Percentiles rank a stretch among this genome's conserved stretches.
These are phyloP conservation scores for Drosophila limbata DNA, from an alignment of 2,888 invertebrate genomes.

Conservation along the genomic window DNA sequence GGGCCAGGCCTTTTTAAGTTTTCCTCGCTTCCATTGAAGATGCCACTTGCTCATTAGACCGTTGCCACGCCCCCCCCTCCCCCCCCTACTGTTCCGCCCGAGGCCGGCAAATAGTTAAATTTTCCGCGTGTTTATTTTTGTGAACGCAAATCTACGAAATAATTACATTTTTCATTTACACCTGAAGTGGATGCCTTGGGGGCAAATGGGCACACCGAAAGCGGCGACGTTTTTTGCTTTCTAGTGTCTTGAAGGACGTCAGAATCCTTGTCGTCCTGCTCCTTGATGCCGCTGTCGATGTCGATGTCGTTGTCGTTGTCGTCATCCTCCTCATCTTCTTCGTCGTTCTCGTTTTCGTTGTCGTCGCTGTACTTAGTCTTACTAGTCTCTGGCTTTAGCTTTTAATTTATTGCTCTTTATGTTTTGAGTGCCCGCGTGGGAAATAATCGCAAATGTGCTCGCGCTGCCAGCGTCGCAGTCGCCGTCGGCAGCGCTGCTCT, in stretches of 20 bases:
- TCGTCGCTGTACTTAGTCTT: slow-evolving; percentile 48
- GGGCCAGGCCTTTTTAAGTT: slow-evolving; percentile 74
- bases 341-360: slow-evolving; percentile 23
- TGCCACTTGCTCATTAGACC: slow-evolving; percentile 56
- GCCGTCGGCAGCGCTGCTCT: slow-evolving; percentile 28
- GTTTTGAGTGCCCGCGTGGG: slow-evolving; percentile 82
- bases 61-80: neutral
- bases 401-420: slow-evolving; percentile 83
- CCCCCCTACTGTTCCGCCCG: slow-evolving; percentile 5
- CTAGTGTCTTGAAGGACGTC: slow-evolving; percentile 57
- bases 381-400: slow-evolving; percentile 65
- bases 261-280: slow-evolving; percentile 39
- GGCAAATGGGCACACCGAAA: slow-evolving; percentile 11
- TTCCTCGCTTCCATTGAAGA: slow-evolving; percentile 17
- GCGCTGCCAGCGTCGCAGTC: slow-evolving; percentile 21
- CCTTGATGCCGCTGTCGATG: slow-evolving; percentile 13
- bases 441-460: slow-evolving; percentile 80
- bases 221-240: slow-evolving; percentile 57
- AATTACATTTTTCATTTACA: slow-evolving; percentile 82
- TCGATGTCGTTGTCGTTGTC: slow-evolving; percentile 3
- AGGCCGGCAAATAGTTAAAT: slow-evolving; percentile 63
- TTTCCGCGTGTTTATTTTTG: slow-evolving; percentile 71
- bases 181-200: slow-evolving; percentile 71
- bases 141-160: slow-evolving; percentile 77
- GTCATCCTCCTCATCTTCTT: slow-evolving; percentile 24